Evolutionary conservation across 1,140 invertebrate genomes (phyloP), one percentile per base, ranked within the genome.

Genomic region (Procambarus clarkii): DNA sequence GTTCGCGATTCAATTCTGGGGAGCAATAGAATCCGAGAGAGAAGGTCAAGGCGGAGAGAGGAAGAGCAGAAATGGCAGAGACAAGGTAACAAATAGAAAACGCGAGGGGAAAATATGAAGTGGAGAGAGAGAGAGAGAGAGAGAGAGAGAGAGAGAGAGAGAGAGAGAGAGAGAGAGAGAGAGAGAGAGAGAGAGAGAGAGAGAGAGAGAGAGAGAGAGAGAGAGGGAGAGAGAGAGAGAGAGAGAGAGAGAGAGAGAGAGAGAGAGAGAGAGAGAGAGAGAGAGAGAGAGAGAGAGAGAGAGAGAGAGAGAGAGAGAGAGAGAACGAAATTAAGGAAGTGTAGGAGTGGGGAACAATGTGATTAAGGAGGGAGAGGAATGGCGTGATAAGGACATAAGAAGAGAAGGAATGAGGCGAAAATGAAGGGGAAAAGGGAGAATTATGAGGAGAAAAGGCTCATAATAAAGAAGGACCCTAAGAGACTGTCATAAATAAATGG

Each of bases 1-100:
- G 64, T 1, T 48, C 64, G n/a, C 69, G 64, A 50, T 48, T 76
- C 84, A 71, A 84, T 84, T 84, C 60, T 48, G 60, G 58, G 24
- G 64, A 7, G 60, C 24, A 71, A 69, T 24, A 84, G n/a, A 60
- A 50, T 1, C 4, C 46, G 3, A 34, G 50, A 60, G 50, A 24
- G 79, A 81, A 11, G 50, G n/a, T 48, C 69, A 74, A 1, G 45
- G 46, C 11, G n/a, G 21, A 4, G 45, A 44, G 34, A 48, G 24
- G 9, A 9, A 81, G 46, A 50, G 79, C 4, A n/a, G n/a, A n/a
- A n/a, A 48, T n/a, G 54, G 44, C 1, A 69, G 44, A 83, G 58
- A 34, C 3, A 46, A 7, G 79, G n/a, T 7, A 21, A 24, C n/a
- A n/a, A 81, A 46, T 18, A n/a, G 45, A 15, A 4, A 54, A 4